Evolutionary conservation across 1,140 invertebrate species (phyloP), one percentile per base, ranked within the genome.

Genomic region (Drosophila sproati): DNA sequence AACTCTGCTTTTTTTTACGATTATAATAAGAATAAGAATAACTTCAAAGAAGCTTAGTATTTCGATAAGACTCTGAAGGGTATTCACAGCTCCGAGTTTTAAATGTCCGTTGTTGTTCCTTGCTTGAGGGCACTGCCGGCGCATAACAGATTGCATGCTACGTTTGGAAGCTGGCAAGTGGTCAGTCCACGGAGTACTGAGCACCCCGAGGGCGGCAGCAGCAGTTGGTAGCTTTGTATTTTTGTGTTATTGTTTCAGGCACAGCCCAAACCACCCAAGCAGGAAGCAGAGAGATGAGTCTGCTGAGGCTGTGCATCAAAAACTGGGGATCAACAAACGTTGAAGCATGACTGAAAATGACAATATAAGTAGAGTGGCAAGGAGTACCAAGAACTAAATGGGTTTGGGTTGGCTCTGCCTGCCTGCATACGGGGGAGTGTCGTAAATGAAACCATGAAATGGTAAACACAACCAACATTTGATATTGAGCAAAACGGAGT

Each of bases 401-500:
- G 47, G 3, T 32, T 34, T 31, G 64, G 60, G 31, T 57, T 12
- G 52, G 10, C 6, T 39, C 12, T 1, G 47, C 43, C 43, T 63
- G 20, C 31, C 51, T 43, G 55, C 35, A 32, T 54, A n/a, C 20
- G 20, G 47, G 41, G 51, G 35, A 28, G 48, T 12, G 56, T 39
- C 52, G 71, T 80, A 76, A 80, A 78, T 76, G 78, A 80, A 78
- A 80, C 78, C 76, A 80, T 80, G 78, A 80, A 80, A 78, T 78
- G 76, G 76, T 78, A 78, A 80, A 78, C 68, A 80, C 72, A 80
- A 75, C 75, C 78, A 80, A 75, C 77, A 80, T 77, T 80, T 77
- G 74, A 77, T 80, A 80, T 80, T 63, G 67, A 35, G 47, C 73
- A 71, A 63, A 63, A 56, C 66, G 72, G 72, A 62, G 72, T 74